These are phyloP conservation scores for Anas capensis DNA, from an alignment of 2,797 vertebrate genomes.

Conservation along the genomic window DNA sequence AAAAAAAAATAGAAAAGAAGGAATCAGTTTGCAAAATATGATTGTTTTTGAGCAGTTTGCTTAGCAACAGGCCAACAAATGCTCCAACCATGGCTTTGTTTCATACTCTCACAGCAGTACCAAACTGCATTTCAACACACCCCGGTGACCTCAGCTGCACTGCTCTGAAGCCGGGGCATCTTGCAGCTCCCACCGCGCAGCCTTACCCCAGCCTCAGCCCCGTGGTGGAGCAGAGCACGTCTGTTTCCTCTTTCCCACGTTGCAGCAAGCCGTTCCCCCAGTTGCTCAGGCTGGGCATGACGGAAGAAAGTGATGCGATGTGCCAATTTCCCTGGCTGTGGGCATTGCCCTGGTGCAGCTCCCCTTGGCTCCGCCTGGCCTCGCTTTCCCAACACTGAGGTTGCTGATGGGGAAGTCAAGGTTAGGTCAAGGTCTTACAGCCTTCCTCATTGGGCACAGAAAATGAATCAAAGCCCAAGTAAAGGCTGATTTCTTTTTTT, in stretches of 20 bases:
- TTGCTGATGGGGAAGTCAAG: not conserved
- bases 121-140: not conserved
- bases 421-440: not conserved
- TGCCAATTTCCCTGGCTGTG: slow-evolving; percentile 16
- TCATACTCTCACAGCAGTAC: slow-evolving; percentile 28
- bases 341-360: not conserved
- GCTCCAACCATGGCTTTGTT: slow-evolving; percentile 7
- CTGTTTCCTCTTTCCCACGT: not conserved
- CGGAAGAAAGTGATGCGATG: not conserved
- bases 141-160: slow-evolving; percentile 56
- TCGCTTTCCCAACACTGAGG: not conserved
- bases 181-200: rapidly evolving
- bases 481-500: not conserved
- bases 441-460: not conserved
- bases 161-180: not conserved
- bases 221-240: not conserved
- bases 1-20: not conserved
- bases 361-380: not conserved
- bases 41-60: slow-evolving; percentile 39
- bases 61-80: slow-evolving; percentile 57
- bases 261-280: not conserved
- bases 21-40: slow-evolving; percentile 40
- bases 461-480: not conserved
- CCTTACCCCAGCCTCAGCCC: not conserved
- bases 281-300: not conserved